These are phyloP conservation scores for Rhinichthys klamathensis DNA, from an alignment of 2,113 vertebrate species.

Conservation along the genomic window DNA sequence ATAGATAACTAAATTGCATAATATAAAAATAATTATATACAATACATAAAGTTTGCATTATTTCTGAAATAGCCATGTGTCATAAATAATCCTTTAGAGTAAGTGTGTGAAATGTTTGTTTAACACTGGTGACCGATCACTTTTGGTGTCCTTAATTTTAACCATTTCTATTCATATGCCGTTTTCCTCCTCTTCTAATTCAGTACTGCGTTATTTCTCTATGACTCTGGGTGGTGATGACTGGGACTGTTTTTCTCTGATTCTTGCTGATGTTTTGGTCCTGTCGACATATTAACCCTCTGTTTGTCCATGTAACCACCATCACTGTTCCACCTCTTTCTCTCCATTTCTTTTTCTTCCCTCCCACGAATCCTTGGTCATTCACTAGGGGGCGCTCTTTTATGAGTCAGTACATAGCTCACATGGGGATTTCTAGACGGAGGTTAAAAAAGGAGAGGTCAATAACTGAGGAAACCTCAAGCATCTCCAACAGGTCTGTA, in stretches of 20 bases:
- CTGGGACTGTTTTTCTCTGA: constrained; percentile 32
- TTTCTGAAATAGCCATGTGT: not conserved
- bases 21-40: not conserved
- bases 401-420: constrained; percentile 76
- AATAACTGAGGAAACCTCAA: constrained; percentile 66
- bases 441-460: constrained; percentile 76
- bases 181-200: not conserved
- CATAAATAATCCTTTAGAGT: not conserved
- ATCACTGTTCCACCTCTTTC: constrained; percentile 48
- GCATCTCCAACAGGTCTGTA: constrained; percentile 74
- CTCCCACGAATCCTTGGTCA: constrained; percentile 29
- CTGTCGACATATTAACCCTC: constrained; percentile 45
- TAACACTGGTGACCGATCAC: not conserved
- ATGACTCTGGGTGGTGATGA: constrained; percentile 32
- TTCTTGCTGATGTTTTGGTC: constrained; percentile 50
- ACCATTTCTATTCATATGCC: constrained; percentile 42
- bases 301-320: constrained; percentile 57
- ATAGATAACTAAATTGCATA: not conserved
- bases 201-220: not conserved
- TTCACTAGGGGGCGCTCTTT: constrained; percentile 76
- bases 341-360: constrained; percentile 35
- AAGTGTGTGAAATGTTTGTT: not conserved
- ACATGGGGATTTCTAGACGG: constrained; percentile 74
- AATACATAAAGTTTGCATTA: not conserved
- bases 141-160: not conserved